Evolutionary conservation across 2,113 vertebrate species (phyloP).

Genomic region (Calidris pugnax): DNA sequence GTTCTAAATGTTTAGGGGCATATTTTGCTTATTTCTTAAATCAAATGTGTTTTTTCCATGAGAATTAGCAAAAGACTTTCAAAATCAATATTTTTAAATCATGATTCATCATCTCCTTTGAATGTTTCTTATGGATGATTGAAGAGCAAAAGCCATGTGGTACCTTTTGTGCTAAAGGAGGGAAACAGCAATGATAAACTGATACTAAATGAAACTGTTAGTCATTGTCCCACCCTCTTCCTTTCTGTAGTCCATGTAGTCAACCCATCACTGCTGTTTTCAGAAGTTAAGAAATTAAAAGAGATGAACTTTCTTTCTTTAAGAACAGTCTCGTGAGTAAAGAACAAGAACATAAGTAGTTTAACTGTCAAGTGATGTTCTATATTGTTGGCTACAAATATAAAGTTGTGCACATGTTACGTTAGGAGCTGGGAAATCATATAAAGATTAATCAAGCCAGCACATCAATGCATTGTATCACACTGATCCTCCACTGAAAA

Average conservation of each 20-base stretch:
- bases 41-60: background rate
- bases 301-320: background rate
- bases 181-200: background rate
- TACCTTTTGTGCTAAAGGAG: background rate
- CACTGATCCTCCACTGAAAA: constrained; percentile 41
- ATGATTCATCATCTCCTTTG: background rate
- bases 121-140: background rate
- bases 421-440: constrained; percentile 30
- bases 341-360: background rate
- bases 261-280: background rate
- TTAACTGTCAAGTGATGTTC: constrained; percentile 3
- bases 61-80: background rate
- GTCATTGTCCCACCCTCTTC: background rate
- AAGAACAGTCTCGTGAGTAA: background rate
- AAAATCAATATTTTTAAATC: background rate
- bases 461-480: constrained; percentile 25
- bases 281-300: background rate
- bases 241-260: background rate
- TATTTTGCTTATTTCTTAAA: background rate
- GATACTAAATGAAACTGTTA: background rate
- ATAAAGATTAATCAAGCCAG: constrained; percentile 53
- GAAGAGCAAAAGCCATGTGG: background rate
- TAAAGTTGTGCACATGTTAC: background rate
- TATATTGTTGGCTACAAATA: background rate
- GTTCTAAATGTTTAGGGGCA: background rate